These are phyloP conservation scores for Tigriopus californicus DNA, from an alignment of 2,888 invertebrate genomes.

Conservation along the genomic window DNA sequence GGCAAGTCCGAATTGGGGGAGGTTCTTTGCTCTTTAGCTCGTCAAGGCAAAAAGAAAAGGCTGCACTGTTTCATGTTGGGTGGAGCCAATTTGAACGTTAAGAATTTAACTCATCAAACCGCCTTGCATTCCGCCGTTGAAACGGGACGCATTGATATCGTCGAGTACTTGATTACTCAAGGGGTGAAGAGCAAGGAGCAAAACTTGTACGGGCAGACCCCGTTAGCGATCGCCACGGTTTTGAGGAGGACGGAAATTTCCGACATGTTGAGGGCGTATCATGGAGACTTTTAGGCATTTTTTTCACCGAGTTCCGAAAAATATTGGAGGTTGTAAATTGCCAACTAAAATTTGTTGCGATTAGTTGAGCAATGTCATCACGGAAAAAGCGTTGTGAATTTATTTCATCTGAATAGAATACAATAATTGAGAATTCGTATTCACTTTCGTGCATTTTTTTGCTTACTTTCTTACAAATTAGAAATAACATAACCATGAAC, in stretches of 20 bases:
- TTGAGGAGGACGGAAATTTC: neutral
- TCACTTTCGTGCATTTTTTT: too few relatives aligned
- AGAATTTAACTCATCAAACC: slow-evolving; percentile 43
- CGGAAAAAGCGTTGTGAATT: too few relatives aligned
- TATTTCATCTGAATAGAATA: too few relatives aligned
- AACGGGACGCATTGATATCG: neutral
- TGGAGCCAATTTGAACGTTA: slow-evolving; percentile 42
- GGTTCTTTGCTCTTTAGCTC: slow-evolving; percentile 38
- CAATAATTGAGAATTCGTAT: too few relatives aligned
- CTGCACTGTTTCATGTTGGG: slow-evolving; percentile 43
- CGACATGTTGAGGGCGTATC: neutral
- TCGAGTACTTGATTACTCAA: neutral
- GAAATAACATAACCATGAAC: too few relatives aligned
- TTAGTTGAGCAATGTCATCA: too few relatives aligned
- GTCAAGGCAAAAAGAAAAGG: slow-evolving; percentile 35
- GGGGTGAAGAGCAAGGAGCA: slow-evolving; percentile 2
- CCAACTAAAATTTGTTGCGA: too few relatives aligned
- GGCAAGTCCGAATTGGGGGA: slow-evolving; percentile 41
- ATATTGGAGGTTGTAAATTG: too few relatives aligned
- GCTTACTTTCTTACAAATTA: too few relatives aligned
- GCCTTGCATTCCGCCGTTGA: slow-evolving; percentile 36
- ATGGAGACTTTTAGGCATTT: neutral
- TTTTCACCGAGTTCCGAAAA: too few relatives aligned
- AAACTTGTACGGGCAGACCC: slow-evolving; percentile 2
- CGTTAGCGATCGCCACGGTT: neutral